These are phyloP conservation scores for Tauraco hartlaubi DNA, from an alignment of 2,797 vertebrate species.

Conservation along the genomic window DNA sequence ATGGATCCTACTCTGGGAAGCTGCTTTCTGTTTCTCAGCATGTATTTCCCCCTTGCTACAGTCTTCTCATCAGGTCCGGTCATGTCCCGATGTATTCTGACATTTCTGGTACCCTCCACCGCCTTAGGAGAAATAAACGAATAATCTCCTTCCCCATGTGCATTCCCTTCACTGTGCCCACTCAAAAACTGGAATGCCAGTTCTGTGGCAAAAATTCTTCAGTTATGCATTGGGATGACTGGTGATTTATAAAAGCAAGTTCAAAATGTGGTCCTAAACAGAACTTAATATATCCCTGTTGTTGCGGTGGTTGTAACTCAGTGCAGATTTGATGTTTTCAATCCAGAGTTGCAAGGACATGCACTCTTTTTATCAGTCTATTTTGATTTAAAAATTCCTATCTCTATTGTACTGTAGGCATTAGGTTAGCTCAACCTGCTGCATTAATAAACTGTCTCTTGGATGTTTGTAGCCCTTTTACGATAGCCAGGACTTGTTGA, in stretches of 20 bases:
- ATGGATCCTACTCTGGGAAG: neutral
- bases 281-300: neutral
- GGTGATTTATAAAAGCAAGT: neutral
- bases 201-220: neutral
- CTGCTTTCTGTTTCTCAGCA: neutral
- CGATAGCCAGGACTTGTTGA: neutral
- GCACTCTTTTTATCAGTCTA: neutral
- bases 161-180: neutral
- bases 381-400: neutral
- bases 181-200: neutral
- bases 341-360: neutral
- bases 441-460: neutral
- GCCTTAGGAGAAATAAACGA: neutral
- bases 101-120: neutral
- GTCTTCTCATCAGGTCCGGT: neutral
- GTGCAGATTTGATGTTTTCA: neutral
- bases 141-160: neutral
- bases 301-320: neutral
- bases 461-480: neutral
- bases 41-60: neutral
- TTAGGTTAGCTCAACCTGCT: neutral
- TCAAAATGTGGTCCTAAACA: neutral
- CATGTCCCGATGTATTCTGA: neutral
- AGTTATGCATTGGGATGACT: neutral
- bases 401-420: neutral